Conservation (phyloP, 92 coral and sea anemone genomes). For the Desmophyllum pertusum region DNA sequence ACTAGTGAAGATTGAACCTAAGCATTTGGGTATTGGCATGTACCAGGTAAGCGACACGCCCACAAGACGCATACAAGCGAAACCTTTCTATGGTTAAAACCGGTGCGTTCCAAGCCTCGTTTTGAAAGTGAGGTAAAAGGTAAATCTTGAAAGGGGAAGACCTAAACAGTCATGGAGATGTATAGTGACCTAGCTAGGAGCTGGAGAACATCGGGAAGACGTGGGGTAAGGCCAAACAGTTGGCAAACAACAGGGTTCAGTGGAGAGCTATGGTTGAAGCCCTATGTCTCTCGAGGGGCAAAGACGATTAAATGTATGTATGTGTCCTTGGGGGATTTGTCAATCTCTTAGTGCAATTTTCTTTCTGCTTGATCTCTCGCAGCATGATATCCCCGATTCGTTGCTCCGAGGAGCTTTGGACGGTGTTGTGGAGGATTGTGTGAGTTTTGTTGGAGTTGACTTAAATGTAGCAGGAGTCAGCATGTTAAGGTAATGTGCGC, state of each 20-base stretch:
- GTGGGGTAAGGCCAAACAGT: no score
- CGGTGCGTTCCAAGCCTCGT: neutral
- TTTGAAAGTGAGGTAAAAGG: neutral
- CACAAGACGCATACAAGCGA: no score
- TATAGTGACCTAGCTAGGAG: no score
- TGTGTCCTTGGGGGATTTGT: no score
- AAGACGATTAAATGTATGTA: no score
- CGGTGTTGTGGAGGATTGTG: conserved; percentile 96
- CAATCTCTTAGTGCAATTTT: no score
- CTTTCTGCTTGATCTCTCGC: neutral
- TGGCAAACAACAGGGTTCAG: no score
- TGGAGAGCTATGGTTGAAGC: no score
- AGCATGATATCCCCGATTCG: conserved; percentile 96
- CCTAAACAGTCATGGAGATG: no score
- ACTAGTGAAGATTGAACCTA: conserved; percentile 94
- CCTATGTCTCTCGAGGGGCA: no score
- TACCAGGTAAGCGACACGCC: conserved; percentile 74
- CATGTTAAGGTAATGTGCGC: conserved; percentile 66
- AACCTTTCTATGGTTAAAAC: neutral
- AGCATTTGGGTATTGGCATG: conserved; percentile 97
- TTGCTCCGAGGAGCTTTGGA: conserved; percentile 76
- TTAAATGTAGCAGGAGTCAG: conserved; percentile 89
- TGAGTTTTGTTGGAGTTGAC: conserved; percentile 95
- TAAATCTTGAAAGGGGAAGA: neutral
- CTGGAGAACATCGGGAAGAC: no score